Percentiles rank a stretch among this genome's conserved stretches.
phyloP scores from a whole-genome alignment of 2,113 vertebrate species.

The Riparia riparia region DNA sequence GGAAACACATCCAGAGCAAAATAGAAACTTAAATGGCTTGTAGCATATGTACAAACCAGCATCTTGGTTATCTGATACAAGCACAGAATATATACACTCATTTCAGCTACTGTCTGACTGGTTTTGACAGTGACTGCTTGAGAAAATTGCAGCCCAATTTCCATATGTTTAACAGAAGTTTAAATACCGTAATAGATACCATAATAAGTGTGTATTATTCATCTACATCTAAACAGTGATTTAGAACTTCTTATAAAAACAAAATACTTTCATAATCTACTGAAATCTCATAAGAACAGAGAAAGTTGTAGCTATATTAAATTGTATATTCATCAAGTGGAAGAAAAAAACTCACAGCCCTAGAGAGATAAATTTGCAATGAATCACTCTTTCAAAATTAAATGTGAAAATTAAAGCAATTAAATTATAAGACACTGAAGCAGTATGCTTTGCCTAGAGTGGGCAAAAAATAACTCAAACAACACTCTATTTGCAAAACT shows the following conservation, averaged over 20 bases:
- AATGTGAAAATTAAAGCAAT: slow-evolving; percentile 45
- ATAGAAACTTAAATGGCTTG: not conserved
- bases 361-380: not conserved
- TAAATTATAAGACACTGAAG: not conserved
- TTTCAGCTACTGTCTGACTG: not conserved
- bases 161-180: not conserved
- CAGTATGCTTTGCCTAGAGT: not conserved
- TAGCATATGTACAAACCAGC: not conserved
- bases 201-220: not conserved
- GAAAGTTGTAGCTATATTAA: not conserved
- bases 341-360: not conserved
- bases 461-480: not conserved
- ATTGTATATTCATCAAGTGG: not conserved
- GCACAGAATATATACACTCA: not conserved
- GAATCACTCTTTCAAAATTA: slow-evolving; percentile 40
- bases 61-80: not conserved
- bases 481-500: not conserved
- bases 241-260: not conserved
- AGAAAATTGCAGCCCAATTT: not conserved
- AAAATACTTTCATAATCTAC: not conserved
- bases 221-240: not conserved
- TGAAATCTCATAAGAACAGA: not conserved
- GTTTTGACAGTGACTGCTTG: not conserved
- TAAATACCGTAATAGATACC: not conserved
- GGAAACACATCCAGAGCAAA: not conserved